Conservation (phyloP, 2,113 vertebrate genomes). For the Mirounga angustirostris region DNA sequence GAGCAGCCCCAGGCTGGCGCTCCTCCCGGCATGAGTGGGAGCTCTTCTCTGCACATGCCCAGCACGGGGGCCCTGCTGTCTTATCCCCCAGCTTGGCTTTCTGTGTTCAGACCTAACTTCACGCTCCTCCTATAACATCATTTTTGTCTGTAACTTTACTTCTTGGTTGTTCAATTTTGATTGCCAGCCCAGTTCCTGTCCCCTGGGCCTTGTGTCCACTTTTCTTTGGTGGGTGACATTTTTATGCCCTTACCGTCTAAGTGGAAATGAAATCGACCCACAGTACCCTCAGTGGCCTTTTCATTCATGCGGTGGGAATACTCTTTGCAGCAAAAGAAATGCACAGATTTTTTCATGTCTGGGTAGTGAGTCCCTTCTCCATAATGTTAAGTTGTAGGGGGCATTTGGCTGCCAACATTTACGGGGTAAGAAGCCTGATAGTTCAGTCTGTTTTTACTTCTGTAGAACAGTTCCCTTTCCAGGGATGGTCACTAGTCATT, state of each 20-base stretch:
- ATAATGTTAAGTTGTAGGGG: not conserved
- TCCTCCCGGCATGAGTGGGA: not conserved
- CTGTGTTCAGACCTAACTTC: not conserved
- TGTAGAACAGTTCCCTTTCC: not conserved
- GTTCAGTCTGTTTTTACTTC: too few relatives aligned
- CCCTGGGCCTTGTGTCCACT: rapidly evolving
- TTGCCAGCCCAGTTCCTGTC: not conserved
- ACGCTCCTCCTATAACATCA: not conserved
- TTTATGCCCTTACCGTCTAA: too few relatives aligned
- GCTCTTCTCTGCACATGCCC: rapidly evolving
- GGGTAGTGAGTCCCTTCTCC: rapidly evolving
- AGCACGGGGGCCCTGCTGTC: not conserved
- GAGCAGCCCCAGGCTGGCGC: not conserved
- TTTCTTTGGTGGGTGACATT: not conserved
- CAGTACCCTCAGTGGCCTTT: not conserved
- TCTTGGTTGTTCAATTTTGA: rapidly evolving
- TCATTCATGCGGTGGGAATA: rapidly evolving
- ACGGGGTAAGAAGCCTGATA: rapidly evolving
- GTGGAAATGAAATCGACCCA: not conserved
- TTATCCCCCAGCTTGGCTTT: not conserved
- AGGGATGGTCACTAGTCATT: rapidly evolving
- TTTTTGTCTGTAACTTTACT: too few relatives aligned
- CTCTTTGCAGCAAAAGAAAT: not conserved
- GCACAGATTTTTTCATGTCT: too few relatives aligned
- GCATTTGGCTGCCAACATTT: not conserved